Conservation (phyloP, 2,888 invertebrate genomes). For the Apotomis betuletana region DNA sequence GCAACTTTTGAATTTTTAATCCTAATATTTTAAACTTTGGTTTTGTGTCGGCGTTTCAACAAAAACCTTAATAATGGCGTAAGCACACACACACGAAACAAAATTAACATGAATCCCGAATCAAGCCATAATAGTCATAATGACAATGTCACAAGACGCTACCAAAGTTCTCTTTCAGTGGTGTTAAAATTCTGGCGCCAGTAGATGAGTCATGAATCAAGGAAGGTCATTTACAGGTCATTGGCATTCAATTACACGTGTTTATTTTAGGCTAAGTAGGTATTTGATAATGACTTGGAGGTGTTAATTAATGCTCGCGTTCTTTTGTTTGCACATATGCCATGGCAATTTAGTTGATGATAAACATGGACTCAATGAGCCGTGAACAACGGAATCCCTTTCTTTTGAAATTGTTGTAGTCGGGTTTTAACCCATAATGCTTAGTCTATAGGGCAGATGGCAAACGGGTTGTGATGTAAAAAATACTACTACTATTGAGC, state of each 20-base stretch:
- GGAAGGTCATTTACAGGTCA: constrained; percentile 24
- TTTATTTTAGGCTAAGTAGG: constrained; percentile 13
- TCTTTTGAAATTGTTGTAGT: too few relatives aligned
- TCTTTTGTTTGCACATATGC: neutral
- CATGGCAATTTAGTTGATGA: neutral
- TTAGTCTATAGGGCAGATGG: too few relatives aligned
- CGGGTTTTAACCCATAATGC: too few relatives aligned
- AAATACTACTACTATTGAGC: too few relatives aligned
- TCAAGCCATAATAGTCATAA: neutral
- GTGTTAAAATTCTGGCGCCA: constrained; percentile 5
- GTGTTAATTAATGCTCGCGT: neutral
- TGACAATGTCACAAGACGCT: neutral
- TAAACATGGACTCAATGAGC: too few relatives aligned
- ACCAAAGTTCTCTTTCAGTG: neutral
- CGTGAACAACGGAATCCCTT: too few relatives aligned
- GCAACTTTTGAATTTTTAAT: too few relatives aligned
- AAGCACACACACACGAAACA: neutral
- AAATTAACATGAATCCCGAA: neutral
- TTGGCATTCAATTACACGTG: constrained; percentile 10
- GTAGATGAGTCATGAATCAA: constrained; percentile 21
- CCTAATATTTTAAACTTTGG: too few relatives aligned
- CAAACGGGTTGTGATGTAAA: too few relatives aligned
- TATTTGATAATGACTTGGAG: neutral
- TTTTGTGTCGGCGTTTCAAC: neutral
- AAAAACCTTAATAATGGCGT: neutral